Percentiles rank a stretch among this genome's conserved stretches.
Evolutionary conservation across 2,797 vertebrate genomes (phyloP).

Genomic region (Triplophysa yarkandensis): DNA sequence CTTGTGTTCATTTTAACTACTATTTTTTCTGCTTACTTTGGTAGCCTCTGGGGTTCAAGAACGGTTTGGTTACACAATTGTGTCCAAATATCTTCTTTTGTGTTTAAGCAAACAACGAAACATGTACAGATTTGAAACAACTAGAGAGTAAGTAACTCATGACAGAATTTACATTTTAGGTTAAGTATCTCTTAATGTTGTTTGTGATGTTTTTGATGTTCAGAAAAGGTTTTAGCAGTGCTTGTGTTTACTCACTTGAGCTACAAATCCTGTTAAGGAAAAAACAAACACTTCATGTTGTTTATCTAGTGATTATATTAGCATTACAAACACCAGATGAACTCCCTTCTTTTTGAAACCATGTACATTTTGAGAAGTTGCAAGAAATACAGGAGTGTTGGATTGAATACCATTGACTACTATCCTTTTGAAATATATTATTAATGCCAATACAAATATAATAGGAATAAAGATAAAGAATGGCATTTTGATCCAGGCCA

Average conservation of each 20-base stretch:
- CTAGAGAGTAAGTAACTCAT: no score
- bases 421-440: conserved; percentile 1
- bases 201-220: no score
- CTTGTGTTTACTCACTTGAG: neutral
- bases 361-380: neutral
- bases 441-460: conserved; percentile 2
- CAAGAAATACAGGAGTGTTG: neutral
- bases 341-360: neutral
- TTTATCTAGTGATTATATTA: conserved; percentile 22
- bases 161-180: no score
- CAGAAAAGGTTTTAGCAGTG: neutral
- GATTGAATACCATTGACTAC: neutral
- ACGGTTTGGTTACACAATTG: no score
- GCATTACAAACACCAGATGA: neutral
- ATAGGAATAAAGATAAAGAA: no score
- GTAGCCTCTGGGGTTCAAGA: no score
- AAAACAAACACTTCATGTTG: conserved; percentile 20
- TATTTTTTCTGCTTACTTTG: no score
- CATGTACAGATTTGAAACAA: no score
- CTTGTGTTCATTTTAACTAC: no score
- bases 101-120: no score
- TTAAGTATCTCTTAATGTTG: no score
- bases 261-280: neutral
- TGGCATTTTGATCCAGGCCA: conserved; percentile 70
- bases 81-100: no score